Conservation (phyloP, 1,140 invertebrate genomes). For the Adoxophyes honmai region DNA sequence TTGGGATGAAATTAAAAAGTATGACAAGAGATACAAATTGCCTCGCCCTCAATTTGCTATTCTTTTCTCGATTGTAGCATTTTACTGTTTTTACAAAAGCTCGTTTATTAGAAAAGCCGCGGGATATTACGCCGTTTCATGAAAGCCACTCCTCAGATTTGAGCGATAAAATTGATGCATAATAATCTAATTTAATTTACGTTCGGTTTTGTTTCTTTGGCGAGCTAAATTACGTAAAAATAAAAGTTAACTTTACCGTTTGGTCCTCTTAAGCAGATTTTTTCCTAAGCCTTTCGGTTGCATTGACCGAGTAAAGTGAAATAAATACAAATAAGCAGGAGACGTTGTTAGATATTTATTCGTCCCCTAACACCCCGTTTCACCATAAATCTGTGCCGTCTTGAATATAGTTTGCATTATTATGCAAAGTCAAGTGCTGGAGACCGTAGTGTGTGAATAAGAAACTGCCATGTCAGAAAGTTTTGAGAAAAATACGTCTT, state of each 20-base stretch:
- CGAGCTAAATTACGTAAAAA: slow-evolving; percentile 16
- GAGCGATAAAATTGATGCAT: slow-evolving; percentile 41
- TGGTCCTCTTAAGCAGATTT: too few species aligned
- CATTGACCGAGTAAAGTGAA: not conserved
- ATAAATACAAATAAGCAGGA: slow-evolving; percentile 25
- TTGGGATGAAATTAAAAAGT: slow-evolving; percentile 59
- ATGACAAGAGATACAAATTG: slow-evolving; percentile 67
- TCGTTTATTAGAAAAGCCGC: slow-evolving; percentile 61
- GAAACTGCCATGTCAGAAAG: slow-evolving; percentile 30
- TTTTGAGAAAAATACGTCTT: slow-evolving; percentile 28
- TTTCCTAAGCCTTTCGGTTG: too few species aligned
- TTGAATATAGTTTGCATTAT: slow-evolving; percentile 62
- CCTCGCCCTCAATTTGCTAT: slow-evolving; percentile 52
- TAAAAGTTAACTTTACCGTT: too few species aligned
- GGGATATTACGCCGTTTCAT: slow-evolving; percentile 52
- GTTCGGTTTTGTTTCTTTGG: slow-evolving; percentile 16
- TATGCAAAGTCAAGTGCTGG: slow-evolving; percentile 51
- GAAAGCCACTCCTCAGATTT: slow-evolving; percentile 60
- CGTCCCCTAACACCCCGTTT: slow-evolving; percentile 36
- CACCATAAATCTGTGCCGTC: slow-evolving; percentile 42
- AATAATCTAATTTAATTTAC: slow-evolving; percentile 39
- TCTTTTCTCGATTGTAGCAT: slow-evolving; percentile 47
- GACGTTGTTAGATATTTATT: slow-evolving; percentile 37
- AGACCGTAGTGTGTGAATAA: slow-evolving; percentile 40
- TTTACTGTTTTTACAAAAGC: slow-evolving; percentile 64